Conservation (phyloP, 2,797 vertebrate species). For the Mus caroli region DNA sequence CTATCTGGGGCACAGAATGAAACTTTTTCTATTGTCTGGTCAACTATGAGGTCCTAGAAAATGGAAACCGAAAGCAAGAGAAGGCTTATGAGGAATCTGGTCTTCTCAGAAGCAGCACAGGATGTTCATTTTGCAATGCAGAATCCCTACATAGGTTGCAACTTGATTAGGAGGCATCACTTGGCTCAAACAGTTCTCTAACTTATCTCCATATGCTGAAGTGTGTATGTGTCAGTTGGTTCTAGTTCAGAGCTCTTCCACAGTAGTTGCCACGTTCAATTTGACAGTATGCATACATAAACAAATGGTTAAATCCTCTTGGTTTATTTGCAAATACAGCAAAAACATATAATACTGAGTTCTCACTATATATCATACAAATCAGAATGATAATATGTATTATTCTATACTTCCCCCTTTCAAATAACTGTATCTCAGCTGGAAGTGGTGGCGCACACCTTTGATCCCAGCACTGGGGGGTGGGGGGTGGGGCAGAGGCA, state of each 20-base stretch:
- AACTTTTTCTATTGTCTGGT: conserved; percentile 99
- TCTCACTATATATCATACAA: neutral
- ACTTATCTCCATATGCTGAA: conserved; percentile 21
- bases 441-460: too few relatives aligned
- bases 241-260: conserved; percentile 44
- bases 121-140: conserved; percentile 10
- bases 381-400: neutral
- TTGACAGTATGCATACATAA: neutral
- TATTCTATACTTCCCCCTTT: neutral
- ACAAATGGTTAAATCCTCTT: conserved; percentile 45
- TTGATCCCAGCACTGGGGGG: too few relatives aligned
- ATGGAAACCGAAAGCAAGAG: conserved; percentile 58
- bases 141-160: neutral
- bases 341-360: neutral
- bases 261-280: neutral
- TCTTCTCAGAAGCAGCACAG: conserved; percentile 52
- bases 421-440: neutral
- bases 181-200: neutral
- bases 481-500: too few relatives aligned
- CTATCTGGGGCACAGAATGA: conserved; percentile 99
- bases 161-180: neutral
- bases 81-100: conserved; percentile 48
- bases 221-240: neutral
- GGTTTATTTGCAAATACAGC: neutral
- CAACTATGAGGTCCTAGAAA: conserved; percentile 97